Evolutionary conservation across 2,113 vertebrate species (phyloP), one percentile per base, ranked within the genome.

Genomic region (Eubucco bourcierii): DNA sequence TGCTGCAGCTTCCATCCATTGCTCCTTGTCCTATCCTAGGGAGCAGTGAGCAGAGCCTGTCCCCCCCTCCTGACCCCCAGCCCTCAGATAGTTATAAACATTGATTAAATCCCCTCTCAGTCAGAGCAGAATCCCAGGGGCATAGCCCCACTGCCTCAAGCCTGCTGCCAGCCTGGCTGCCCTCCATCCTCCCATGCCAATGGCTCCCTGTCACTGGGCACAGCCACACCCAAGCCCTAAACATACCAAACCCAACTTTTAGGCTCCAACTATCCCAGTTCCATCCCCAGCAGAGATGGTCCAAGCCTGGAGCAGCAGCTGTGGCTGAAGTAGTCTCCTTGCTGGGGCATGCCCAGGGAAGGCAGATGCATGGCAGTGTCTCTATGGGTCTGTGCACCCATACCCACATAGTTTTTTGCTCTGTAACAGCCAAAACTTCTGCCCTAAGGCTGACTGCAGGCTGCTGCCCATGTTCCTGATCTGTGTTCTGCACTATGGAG

Each of bases 161-260:
- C 12, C 28, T 4, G 4, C 27, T 27, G 46, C 37, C 37, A 63
- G 65, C 28, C 64, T 9, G 2, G 33, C 56, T 64, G 47, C 20
- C 7, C 31, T 46, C 70, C 3, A 2, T 29, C 28, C 24, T 17
- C 15, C 60, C 4, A 2, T 29, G 33, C 56, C 3, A 7, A 27
- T 2, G 7, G 58, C 12, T 52, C 18, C 37, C 31, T 25, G 1
- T n/a, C 59, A 15, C 58, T 17, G 10, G 44, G 21, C 4, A 12
- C 3, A 2, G n/a, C 1, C 1, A 1, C 12, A 14, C 33, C 52
- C 0, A 1, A 52, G 59, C 24, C 37, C 53, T 13, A 8, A 34
- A 28, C 21, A 5, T 7, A 29, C 56, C 23, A 34, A 31, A 4
- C 5, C 27, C 27, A 53, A 4, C 16, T 19, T 20, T 17, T 27